A percentile compares a stretch with the other conserved stretches of the same genome.
Conservation (phyloP, 2,888 invertebrate species). For the Athalia rosae region DNA sequence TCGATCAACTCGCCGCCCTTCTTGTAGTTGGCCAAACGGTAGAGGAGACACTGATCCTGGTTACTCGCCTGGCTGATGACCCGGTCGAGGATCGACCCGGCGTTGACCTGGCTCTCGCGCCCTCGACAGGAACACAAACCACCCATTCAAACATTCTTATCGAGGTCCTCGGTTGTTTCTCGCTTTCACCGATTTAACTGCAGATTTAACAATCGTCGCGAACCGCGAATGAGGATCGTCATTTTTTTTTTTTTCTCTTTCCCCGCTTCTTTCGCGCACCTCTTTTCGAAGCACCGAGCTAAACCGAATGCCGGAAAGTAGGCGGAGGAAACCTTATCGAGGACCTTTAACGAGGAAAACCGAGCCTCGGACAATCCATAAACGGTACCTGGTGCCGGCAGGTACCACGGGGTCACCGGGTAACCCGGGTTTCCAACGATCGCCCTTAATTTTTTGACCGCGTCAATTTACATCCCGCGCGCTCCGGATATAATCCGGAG, state of each 20-base stretch:
- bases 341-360: constrained; percentile 65
- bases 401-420: constrained; percentile 69
- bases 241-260: too few species aligned
- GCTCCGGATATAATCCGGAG: too few species aligned
- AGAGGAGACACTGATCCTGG: constrained; percentile 90
- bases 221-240: constrained; percentile 7
- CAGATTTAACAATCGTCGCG: too few species aligned
- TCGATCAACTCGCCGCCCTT: constrained; percentile 93
- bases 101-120: constrained; percentile 71
- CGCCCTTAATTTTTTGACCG: constrained; percentile 19
- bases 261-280: constrained; percentile 1
- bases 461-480: neutral
- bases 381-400: constrained; percentile 66
- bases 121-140: constrained; percentile 69
- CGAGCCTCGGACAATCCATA: constrained; percentile 65
- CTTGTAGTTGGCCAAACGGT: constrained; percentile 92
- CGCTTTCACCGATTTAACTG: constrained; percentile 10
- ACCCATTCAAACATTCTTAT: constrained; percentile 63
- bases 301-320: constrained; percentile 4
- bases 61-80: constrained; percentile 92
- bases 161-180: neutral
- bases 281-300: neutral
- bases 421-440: constrained; percentile 49
- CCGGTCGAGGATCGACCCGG: constrained; percentile 89
- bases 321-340: neutral